Base-by-base conservation (phyloP, 2,888 invertebrate species). In the Ypsolopha scabrella region DNA sequence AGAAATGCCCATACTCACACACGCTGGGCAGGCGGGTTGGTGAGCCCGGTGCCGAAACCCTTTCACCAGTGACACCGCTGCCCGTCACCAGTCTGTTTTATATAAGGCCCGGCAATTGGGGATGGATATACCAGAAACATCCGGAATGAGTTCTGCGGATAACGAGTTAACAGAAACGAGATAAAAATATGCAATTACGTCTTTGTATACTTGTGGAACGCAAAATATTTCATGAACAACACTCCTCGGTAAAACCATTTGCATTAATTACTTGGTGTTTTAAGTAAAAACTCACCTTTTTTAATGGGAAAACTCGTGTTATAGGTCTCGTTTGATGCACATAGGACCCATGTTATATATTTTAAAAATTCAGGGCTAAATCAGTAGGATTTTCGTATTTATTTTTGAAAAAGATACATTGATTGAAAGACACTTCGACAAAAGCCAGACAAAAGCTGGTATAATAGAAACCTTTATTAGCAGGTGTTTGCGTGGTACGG, bases 361-460 rank as follows among this genome's bases (percentile, higher is more conserved):
- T 13, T 13, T 24, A 43, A 14, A 14, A 6, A 2, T 43, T 43
- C 14, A 43, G 14, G 43, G 24, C 24, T 52, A 46, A 52, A 54
- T 52, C 52, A 48, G 50, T 52, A n/a, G 52, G 52, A 48, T 50
- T 48, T 47, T 48, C 34, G 52, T 52, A 51, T 50, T 52, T 52
- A 54, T 52, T 54, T 50, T 47, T 13, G 54, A 13, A 48, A 33
- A 36, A 48, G 36, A 35, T 44, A 50, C 54, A 50, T 48, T 54
- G 48, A 48, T 52, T 52, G 33, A 7, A 41, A 13, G 6, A 13
- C 33, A 52, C 36, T 3, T 24, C 50, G 52, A 51, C 52, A 52
- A 50, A 52, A 43, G 13, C 43, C n/a, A n/a, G n/a, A n/a, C n/a
- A n/a, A n/a, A n/a, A n/a, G n/a, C n/a, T n/a, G n/a, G n/a, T n/a